Evolutionary conservation across 2,888 invertebrate genomes (phyloP).

Genomic region (Phyto melanocephala): DNA sequence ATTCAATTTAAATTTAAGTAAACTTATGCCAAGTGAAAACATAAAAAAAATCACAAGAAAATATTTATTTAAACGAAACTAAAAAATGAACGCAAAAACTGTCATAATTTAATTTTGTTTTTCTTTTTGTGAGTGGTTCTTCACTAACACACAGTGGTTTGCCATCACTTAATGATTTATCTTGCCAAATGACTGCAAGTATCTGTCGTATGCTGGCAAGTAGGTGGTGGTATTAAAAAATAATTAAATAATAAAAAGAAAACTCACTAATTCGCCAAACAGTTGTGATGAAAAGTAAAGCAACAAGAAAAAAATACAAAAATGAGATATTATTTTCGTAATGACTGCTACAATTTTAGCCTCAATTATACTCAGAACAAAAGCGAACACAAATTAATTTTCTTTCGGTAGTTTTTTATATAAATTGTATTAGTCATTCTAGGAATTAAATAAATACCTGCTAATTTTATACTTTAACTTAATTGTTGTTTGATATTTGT

Average conservation of each 20-base stretch:
- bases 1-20: too few species aligned
- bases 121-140: neutral
- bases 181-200: neutral
- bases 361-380: neutral
- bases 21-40: neutral
- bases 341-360: neutral
- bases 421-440: conserved; percentile 36
- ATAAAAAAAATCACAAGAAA: neutral
- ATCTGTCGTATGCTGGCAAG: conserved; percentile 18
- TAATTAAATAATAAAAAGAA: neutral
- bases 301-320: neutral
- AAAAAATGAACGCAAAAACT: too few species aligned
- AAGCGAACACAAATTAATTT: neutral
- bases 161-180: conserved; percentile 14
- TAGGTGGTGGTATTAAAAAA: conserved; percentile 9
- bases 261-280: neutral
- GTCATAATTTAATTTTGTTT: conserved; percentile 5
- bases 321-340: too few species aligned
- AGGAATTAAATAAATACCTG: neutral
- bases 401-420: neutral
- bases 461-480: conserved; percentile 42
- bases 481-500: conserved; percentile 18
- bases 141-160: neutral
- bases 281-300: neutral
- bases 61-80: neutral